Evolutionary conservation across 2,888 invertebrate species (phyloP).

Genomic region (Idaea dimidiata): DNA sequence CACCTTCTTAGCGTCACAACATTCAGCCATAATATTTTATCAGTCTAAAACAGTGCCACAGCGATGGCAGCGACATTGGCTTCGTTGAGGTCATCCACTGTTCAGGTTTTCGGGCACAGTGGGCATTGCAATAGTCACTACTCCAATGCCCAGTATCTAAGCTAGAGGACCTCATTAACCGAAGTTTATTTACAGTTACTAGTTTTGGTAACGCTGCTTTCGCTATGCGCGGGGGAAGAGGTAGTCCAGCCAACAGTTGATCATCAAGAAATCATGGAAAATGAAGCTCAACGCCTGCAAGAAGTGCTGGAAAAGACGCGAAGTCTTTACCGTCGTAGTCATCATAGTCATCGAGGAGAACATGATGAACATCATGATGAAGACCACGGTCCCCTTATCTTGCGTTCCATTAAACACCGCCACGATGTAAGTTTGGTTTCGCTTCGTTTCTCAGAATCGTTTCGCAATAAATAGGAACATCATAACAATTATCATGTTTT

Average conservation of each 20-base stretch:
- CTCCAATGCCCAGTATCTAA: not conserved
- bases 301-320: constrained; percentile 10
- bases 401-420: constrained; percentile 34
- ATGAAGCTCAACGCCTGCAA: constrained; percentile 15
- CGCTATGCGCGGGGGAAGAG: constrained; percentile 22
- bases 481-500: constrained; percentile 8
- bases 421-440: constrained; percentile 34
- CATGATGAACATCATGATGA: constrained; percentile 22
- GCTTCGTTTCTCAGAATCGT: not conserved
- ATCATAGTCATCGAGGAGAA: constrained; percentile 16
- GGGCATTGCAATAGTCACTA: not conserved
- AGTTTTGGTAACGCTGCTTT: constrained; percentile 27
- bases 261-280: constrained; percentile 12
- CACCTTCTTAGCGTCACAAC: too few relatives aligned
- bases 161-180: constrained; percentile 1
- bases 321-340: constrained; percentile 16
- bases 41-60: too few relatives aligned
- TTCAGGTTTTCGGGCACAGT: too few relatives aligned
- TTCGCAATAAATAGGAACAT: not conserved
- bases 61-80: too few relatives aligned
- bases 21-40: too few relatives aligned
- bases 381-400: constrained; percentile 32
- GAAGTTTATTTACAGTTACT: constrained; percentile 29
- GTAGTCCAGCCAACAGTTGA: constrained; percentile 13
- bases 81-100: too few relatives aligned